Percentiles rank a stretch among this genome's conserved stretches.
These are phyloP conservation scores for Musca vetustissima DNA, from an alignment of 1,140 invertebrate species.

Conservation along the genomic window DNA sequence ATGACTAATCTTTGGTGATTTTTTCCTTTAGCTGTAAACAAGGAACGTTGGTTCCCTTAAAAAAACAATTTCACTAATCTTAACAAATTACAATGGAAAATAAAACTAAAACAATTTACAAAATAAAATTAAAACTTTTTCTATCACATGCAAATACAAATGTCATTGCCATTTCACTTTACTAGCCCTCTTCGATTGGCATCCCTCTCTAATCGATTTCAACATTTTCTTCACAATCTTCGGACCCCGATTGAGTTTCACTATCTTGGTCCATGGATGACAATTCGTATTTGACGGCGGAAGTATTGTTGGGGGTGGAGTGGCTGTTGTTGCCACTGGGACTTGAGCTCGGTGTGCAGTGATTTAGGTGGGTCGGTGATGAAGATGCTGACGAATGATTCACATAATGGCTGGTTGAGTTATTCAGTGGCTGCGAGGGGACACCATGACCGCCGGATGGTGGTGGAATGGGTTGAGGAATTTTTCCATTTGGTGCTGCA, in stretches of 20 bases:
- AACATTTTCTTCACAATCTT: conserved; percentile 50
- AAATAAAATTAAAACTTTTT: conserved; percentile 11
- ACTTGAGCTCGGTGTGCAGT: conserved; percentile 37
- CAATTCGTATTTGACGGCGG: background rate
- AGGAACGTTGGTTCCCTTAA: background rate
- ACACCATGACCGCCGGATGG: conserved; percentile 29
- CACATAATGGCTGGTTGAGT: conserved; percentile 18
- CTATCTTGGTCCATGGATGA: conserved; percentile 15
- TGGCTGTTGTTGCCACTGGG: conserved; percentile 30
- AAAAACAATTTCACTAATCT: background rate
- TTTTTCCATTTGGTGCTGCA: conserved; percentile 35
- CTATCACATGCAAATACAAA: conserved; percentile 14
- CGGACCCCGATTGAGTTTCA: conserved; percentile 45
- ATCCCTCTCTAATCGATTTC: conserved; percentile 45
- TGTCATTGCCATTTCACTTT: background rate
- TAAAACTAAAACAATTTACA: conserved; percentile 7
- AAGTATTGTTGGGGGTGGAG: background rate
- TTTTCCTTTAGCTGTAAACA: conserved; percentile 3
- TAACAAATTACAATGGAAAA: background rate
- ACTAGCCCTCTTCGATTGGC: background rate
- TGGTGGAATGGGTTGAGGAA: conserved; percentile 50
- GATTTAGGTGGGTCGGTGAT: conserved; percentile 35
- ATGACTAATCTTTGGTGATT: conserved; percentile 11
- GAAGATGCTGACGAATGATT: conserved; percentile 46
- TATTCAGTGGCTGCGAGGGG: background rate